These are phyloP conservation scores for Myotis davidii DNA, from an alignment of 2,113 vertebrate genomes.

Conservation along the genomic window DNA sequence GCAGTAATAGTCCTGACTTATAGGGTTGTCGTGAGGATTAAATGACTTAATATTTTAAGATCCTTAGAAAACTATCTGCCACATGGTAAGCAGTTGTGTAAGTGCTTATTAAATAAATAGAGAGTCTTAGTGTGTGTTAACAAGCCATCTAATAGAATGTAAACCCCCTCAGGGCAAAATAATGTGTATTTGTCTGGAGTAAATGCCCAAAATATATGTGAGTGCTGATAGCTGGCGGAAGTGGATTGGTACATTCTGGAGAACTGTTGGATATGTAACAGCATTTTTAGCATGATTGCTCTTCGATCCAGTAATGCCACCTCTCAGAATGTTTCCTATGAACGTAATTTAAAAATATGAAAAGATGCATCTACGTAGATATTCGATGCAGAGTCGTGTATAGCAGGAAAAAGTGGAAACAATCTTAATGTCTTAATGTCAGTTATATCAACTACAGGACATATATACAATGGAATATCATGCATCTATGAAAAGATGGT, in stretches of 20 bases:
- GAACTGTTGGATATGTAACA: neutral
- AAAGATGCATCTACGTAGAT: neutral
- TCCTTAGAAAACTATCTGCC: neutral
- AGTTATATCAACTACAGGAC: neutral
- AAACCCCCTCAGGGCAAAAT: neutral
- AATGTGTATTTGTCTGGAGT: constrained; percentile 26
- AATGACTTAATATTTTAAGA: constrained; percentile 42
- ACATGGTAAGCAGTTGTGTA: neutral
- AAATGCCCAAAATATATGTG: neutral
- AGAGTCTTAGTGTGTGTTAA: neutral
- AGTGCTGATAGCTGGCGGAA: neutral
- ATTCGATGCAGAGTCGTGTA: neutral
- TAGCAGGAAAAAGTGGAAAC: neutral
- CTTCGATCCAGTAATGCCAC: neutral
- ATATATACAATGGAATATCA: neutral
- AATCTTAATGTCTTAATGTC: neutral
- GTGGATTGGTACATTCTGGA: neutral
- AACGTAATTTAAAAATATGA: neutral
- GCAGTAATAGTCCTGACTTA: neutral
- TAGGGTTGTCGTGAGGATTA: neutral
- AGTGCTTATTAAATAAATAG: constrained; percentile 10
- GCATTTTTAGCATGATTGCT: neutral
- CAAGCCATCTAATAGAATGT: constrained; percentile 3
- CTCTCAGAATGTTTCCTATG: neutral
- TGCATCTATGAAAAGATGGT: neutral